Base-by-base conservation (phyloP, 1,140 invertebrate species). In the Orius insidiosus region DNA sequence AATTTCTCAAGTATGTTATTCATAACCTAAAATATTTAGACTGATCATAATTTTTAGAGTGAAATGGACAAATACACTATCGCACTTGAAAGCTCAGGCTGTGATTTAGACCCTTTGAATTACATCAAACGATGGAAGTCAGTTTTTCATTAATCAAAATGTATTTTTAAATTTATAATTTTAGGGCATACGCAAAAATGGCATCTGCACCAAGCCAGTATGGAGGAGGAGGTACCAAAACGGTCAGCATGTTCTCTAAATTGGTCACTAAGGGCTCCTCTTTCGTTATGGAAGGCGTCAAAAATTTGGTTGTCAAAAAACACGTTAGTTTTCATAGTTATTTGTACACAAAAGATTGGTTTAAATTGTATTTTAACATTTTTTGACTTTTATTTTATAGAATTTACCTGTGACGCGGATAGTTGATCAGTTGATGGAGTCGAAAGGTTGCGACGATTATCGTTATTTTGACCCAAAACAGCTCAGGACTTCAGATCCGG, bases 201-300 rank as follows among this genome's bases (percentile, higher is more conserved):
- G 72, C 78, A 0, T 71, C 76, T 43, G 64, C 70, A 19, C 62
- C 68, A 46, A 75, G 68, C 60, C 81, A 80, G 57, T 88, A 87
- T 53, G 79, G 82, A 59, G 92, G 92, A n/a, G 89, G 85, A 36
- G 92, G 89, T 14, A 94, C 90, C 0, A 94, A 89, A 67, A 95
- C 92, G 0, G 86, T 95, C 1, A 88, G 80, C 54, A 98, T 98
- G 93, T 97, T 98, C 65, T 92, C 89, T 1, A 98, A 98, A 66
- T 69, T 99, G 10, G 83, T 98, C 57, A 88, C 82, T 5, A 90
- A 96, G 63, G 92, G 90, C 18, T 97, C 92, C 1, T 90, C 88
- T 38, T 96, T 98, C 68, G 90, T 98, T 0, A 98, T 98, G 93
- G 95, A 98, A 68, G 95, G 95, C 32, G 95, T 98, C 1, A 97